A percentile compares a stretch with the other conserved stretches of the same genome.
Evolutionary conservation across 2,888 invertebrate species (phyloP).

Genomic region (Bellardia bayeri): DNA sequence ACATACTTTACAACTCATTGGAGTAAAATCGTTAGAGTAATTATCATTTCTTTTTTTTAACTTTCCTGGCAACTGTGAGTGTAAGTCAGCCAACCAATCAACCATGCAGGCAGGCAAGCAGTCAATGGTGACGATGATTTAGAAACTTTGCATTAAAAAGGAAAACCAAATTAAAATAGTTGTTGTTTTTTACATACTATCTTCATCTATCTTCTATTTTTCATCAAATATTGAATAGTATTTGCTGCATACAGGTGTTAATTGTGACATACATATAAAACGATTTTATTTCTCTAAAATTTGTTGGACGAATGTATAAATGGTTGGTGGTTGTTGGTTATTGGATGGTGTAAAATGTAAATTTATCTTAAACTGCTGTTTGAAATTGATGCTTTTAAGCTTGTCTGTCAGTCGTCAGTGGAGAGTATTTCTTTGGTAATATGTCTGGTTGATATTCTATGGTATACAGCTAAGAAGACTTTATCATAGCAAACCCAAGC

Average conservation of each 20-base stretch:
- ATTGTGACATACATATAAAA: slow-evolving; percentile 44
- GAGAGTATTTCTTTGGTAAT: slow-evolving; percentile 38
- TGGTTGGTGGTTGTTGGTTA: slow-evolving; percentile 8
- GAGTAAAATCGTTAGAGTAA: slow-evolving; percentile 53
- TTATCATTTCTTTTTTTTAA: slow-evolving; percentile 36
- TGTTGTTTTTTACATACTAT: background rate
- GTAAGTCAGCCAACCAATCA: background rate
- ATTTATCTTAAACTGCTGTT: slow-evolving; percentile 67
- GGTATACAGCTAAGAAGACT: slow-evolving; percentile 5
- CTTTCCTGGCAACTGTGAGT: background rate
- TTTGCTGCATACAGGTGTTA: slow-evolving; percentile 61
- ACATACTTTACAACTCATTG: slow-evolving; percentile 56
- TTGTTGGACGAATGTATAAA: slow-evolving; percentile 13
- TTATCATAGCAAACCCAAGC: slow-evolving; percentile 48
- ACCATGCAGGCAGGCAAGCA: background rate
- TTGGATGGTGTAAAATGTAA: slow-evolving; percentile 56
- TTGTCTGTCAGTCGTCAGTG: slow-evolving; percentile 46
- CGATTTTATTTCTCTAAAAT: background rate
- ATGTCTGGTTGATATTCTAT: slow-evolving; percentile 4
- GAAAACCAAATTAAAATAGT: slow-evolving; percentile 62
- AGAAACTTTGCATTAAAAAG: slow-evolving; percentile 50
- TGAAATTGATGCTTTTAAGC: slow-evolving; percentile 69
- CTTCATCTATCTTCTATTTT: slow-evolving; percentile 28
- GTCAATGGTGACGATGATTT: slow-evolving; percentile 42
- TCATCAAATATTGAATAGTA: slow-evolving; percentile 50